These are phyloP conservation scores for Oreocharis arfaki DNA, from an alignment of 2,113 vertebrate genomes.

Conservation along the genomic window DNA sequence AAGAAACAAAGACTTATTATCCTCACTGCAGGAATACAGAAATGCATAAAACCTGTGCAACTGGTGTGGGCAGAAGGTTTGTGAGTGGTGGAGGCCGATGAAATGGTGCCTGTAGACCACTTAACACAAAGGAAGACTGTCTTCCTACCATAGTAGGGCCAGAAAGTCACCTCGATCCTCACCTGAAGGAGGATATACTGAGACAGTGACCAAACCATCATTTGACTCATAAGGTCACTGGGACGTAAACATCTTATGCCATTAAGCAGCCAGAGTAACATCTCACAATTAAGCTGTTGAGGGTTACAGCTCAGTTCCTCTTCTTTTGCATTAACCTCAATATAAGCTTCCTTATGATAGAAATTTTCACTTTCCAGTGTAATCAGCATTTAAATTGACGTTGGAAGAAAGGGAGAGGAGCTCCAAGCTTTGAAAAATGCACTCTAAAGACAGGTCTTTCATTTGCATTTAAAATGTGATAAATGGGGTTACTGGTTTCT, in stretches of 20 bases:
- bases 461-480: not conserved
- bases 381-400: not conserved
- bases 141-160: not conserved
- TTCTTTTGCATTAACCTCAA: not conserved
- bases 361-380: not conserved
- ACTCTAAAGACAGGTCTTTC: not conserved
- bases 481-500: not conserved
- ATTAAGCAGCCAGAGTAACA: rapidly evolving
- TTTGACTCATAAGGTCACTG: not conserved
- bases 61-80: not conserved
- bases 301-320: not conserved
- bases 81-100: not conserved
- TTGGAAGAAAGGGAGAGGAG: not conserved
- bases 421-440: not conserved
- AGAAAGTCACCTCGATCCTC: not conserved
- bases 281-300: not conserved
- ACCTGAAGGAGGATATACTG: not conserved
- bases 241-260: rapidly evolving
- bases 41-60: not conserved
- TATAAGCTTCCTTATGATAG: not conserved
- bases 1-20: not conserved
- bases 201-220: not conserved
- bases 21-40: not conserved
- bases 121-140: rapidly evolving
- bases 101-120: not conserved